These are phyloP conservation scores for Rhingia campestris DNA, from an alignment of 2,888 invertebrate genomes.

Conservation along the genomic window DNA sequence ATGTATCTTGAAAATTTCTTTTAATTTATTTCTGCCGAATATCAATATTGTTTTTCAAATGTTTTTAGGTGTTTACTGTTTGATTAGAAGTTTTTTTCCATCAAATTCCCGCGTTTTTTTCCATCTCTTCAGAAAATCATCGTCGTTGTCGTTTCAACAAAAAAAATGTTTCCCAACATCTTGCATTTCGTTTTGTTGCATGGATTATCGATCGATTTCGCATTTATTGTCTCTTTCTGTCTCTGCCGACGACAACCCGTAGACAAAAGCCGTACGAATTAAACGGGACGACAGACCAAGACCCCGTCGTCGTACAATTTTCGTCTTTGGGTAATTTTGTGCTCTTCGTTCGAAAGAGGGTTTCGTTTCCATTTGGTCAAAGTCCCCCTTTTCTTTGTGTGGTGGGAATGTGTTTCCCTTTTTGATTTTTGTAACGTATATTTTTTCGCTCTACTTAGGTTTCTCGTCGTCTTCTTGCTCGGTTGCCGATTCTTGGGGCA, in stretches of 20 bases:
- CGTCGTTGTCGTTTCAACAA: slow-evolving; percentile 47
- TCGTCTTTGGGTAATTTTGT: slow-evolving; percentile 30
- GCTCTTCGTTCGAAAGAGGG: slow-evolving; percentile 49
- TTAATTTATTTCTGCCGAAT: slow-evolving; percentile 3
- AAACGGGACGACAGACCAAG: slow-evolving; percentile 27
- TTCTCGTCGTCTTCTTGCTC: slow-evolving; percentile 12
- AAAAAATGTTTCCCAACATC: slow-evolving; percentile 73
- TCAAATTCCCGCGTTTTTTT: slow-evolving; percentile 69
- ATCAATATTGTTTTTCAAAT: background rate
- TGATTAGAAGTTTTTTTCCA: slow-evolving; percentile 32
- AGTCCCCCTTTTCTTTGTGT: slow-evolving; percentile 10
- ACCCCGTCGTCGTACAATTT: slow-evolving; percentile 2
- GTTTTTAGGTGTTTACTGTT: background rate
- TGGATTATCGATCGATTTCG: slow-evolving; percentile 65
- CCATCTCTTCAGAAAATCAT: slow-evolving; percentile 57
- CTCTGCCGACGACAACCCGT: slow-evolving; percentile 14
- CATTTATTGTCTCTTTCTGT: slow-evolving; percentile 57
- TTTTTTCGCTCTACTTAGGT: slow-evolving; percentile 64
- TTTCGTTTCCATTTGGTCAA: slow-evolving; percentile 4
- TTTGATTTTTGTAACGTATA: slow-evolving; percentile 63
- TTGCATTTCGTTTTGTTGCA: slow-evolving; percentile 72
- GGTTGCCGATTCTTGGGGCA: background rate
- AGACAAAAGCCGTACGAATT: slow-evolving; percentile 60
- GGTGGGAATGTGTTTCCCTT: slow-evolving; percentile 33
- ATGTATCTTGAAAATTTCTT: slow-evolving; percentile 83